A percentile compares a stretch with the other conserved stretches of the same genome.
phyloP scores from a whole-genome alignment of 1,140 invertebrate species.

The Zaprionus kolodkinae region DNA sequence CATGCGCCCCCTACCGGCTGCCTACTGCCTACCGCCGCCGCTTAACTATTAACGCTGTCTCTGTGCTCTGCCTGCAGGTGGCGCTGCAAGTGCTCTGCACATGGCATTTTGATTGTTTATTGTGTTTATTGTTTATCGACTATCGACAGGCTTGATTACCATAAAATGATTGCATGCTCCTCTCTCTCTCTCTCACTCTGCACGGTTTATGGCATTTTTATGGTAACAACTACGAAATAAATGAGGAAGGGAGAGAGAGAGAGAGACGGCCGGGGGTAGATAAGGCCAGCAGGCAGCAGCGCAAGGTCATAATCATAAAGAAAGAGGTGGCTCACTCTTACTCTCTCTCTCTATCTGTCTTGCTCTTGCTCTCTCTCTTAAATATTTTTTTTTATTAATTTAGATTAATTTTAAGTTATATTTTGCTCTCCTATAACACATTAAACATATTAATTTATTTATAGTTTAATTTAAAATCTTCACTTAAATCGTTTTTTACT shows the following conservation, averaged over 20 bases:
- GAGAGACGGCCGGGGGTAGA: background rate
- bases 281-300: background rate
- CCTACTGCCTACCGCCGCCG: background rate
- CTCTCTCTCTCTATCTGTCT: too few species aligned
- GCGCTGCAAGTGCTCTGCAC: constrained; percentile 51
- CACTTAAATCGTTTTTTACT: too few species aligned
- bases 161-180: constrained; percentile 68
- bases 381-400: too few species aligned
- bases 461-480: background rate
- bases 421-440: too few species aligned
- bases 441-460: too few species aligned
- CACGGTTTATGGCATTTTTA: constrained; percentile 13
- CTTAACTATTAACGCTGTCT: constrained; percentile 3
- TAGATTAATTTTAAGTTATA: too few species aligned
- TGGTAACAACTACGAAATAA: background rate
- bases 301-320: background rate
- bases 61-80: background rate
- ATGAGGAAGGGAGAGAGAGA: background rate
- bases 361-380: background rate
- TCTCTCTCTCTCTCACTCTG: background rate
- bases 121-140: constrained; percentile 67
- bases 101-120: constrained; percentile 71
- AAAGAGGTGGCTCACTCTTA: too few species aligned
- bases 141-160: constrained; percentile 72
- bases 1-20: too few species aligned